Evolutionary conservation across 2,888 invertebrate genomes (phyloP).

Genomic region (Adineta ricciae): DNA sequence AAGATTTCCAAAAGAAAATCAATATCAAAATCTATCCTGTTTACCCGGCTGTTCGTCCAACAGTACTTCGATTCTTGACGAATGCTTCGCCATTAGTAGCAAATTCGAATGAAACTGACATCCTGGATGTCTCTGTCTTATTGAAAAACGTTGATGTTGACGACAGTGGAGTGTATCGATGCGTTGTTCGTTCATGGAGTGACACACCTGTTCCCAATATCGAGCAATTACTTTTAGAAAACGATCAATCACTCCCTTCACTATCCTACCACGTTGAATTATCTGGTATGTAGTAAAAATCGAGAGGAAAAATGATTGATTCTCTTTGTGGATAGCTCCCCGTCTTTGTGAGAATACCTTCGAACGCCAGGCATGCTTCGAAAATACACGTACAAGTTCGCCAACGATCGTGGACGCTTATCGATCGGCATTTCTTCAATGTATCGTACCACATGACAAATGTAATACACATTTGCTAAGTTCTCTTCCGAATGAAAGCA

Average conservation of each 20-base stretch:
- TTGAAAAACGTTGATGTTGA: neutral
- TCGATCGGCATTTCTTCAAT: neutral
- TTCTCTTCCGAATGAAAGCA: no score
- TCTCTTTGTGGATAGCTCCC: neutral
- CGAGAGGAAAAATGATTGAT: neutral
- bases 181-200: neutral
- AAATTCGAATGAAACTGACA: neutral
- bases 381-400: neutral
- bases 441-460: neutral
- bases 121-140: neutral
- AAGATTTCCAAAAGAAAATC: neutral
- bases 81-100: neutral
- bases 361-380: neutral
- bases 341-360: neutral
- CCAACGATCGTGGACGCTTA: neutral
- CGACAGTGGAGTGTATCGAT: neutral
- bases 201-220: neutral
- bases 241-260: neutral
- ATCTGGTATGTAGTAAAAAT: neutral
- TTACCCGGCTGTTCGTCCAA: neutral
- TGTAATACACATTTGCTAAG: neutral
- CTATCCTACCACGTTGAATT: neutral
- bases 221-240: neutral
- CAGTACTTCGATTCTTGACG: neutral
- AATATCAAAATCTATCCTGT: neutral